Conservation (phyloP, 1,140 invertebrate species). For the Saxidomus purpurata region DNA sequence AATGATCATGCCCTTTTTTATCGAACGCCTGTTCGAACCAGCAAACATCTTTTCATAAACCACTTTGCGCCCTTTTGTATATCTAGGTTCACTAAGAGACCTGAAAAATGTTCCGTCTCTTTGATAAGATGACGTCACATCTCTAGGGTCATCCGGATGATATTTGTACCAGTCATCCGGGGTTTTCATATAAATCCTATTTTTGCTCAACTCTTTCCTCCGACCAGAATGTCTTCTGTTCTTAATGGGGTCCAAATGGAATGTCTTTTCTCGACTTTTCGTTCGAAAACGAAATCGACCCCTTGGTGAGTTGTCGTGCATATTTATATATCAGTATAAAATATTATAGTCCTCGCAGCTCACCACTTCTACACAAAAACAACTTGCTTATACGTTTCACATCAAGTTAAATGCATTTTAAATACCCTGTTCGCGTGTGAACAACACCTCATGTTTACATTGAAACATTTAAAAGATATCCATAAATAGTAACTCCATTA, state of each 20-base stretch:
- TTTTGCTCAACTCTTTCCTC: slow-evolving; percentile 38
- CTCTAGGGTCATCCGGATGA: slow-evolving; percentile 31
- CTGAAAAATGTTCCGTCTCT: not conserved
- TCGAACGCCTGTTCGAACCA: not conserved
- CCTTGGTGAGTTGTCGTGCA: not conserved
- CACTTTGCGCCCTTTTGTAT: slow-evolving; percentile 35
- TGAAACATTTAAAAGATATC: slow-evolving; percentile 8
- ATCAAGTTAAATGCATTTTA: not conserved
- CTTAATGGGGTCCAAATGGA: slow-evolving; percentile 16
- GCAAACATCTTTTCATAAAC: slow-evolving; percentile 47
- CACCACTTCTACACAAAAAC: not conserved
- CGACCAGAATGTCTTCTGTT: slow-evolving; percentile 30
- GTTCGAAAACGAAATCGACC: slow-evolving; percentile 20
- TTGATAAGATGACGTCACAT: slow-evolving; percentile 53
- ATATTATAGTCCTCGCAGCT: not conserved
- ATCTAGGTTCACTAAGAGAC: not conserved
- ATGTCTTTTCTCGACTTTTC: slow-evolving; percentile 8
- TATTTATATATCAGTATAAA: not conserved
- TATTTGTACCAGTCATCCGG: slow-evolving; percentile 43
- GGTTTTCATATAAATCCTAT: slow-evolving; percentile 50
- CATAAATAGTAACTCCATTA: not conserved
- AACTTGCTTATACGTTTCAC: not conserved
- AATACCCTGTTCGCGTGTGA: not conserved
- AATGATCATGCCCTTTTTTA: slow-evolving; percentile 56
- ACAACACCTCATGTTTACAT: not conserved